A percentile compares a stretch with the other conserved stretches of the same genome.
phyloP scores from a whole-genome alignment of 2,888 invertebrate genomes.

The Kryphioiulus occultus region DNA sequence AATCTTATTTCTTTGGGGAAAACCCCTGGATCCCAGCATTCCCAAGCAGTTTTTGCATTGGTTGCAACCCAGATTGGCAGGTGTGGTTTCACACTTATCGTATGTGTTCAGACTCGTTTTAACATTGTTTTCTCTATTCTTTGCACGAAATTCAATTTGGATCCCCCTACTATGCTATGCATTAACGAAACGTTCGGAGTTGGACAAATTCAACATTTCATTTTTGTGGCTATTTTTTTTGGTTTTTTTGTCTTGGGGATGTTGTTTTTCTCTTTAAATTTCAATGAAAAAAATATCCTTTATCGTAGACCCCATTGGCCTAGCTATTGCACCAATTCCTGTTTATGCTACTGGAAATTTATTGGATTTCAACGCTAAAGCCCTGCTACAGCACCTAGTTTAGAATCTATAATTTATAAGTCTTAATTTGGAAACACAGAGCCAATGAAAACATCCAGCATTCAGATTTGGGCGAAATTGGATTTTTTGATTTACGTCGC shows the following conservation, averaged over 20 bases:
- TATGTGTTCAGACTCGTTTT: background rate
- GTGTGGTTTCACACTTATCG: conserved; percentile 25
- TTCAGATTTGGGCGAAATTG: background rate
- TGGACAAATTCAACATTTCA: conserved; percentile 39
- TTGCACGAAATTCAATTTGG: conserved; percentile 37
- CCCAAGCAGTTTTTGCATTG: conserved; percentile 40
- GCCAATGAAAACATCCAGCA: background rate
- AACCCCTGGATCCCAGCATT: background rate
- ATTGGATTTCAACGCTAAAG: conserved; percentile 22
- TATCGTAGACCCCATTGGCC: background rate
- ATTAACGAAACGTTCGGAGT: conserved; percentile 32
- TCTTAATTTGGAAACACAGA: conserved; percentile 17
- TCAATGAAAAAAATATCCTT: conserved; percentile 4
- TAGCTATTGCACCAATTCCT: background rate
- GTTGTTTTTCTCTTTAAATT: background rate
- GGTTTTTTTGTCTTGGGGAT: background rate
- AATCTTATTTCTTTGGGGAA: background rate
- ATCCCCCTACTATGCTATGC: conserved; percentile 22
- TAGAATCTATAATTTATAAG: conserved; percentile 27
- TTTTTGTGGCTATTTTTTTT: conserved; percentile 25
- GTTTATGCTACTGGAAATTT: conserved; percentile 25
- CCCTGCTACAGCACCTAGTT: background rate
- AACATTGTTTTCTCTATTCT: conserved; percentile 40
- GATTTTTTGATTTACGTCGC: conserved; percentile 27
- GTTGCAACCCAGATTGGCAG: conserved; percentile 28